phyloP scores from a whole-genome alignment of 2,797 vertebrate genomes.

The Monodelphis domestica region DNA sequence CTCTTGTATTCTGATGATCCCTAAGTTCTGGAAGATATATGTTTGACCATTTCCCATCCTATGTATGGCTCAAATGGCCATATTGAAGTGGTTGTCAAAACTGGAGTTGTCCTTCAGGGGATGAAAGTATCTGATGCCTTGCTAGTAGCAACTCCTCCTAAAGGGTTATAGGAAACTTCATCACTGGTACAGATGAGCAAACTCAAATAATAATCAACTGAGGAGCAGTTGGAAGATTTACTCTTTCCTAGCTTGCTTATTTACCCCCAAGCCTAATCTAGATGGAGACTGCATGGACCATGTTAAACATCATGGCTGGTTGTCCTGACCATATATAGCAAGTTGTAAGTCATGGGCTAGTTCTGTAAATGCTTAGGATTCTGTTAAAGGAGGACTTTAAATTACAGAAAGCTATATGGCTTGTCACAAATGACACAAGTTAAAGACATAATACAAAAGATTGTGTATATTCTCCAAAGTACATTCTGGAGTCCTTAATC shows the following conservation, averaged over 20 bases:
- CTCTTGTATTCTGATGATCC: conserved; percentile 89
- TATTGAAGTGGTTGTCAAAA: conserved; percentile 91
- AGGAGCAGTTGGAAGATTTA: conserved; percentile 79
- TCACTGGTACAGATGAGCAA: conserved; percentile 94
- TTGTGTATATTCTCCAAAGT: neutral
- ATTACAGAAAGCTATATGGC: neutral
- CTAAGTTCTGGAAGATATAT: conserved; percentile 92
- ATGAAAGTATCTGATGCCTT: conserved; percentile 89
- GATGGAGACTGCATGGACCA: conserved; percentile 94
- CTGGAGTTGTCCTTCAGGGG: conserved; percentile 88
- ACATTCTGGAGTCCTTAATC: neutral
- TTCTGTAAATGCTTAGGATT: conserved; percentile 83
- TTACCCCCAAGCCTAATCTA: conserved; percentile 93
- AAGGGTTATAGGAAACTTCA: conserved; percentile 92
- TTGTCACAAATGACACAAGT: neutral
- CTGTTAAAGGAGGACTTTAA: conserved; percentile 89
- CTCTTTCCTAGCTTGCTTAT: conserved; percentile 87
- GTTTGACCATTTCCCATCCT: conserved; percentile 93
- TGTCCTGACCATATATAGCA: conserved; percentile 92
- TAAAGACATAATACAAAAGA: neutral
- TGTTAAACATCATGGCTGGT: conserved; percentile 94
- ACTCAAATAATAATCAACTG: conserved; percentile 90
- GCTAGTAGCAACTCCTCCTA: conserved; percentile 90
- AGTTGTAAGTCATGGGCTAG: conserved; percentile 89
- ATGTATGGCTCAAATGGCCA: conserved; percentile 93